Evolutionary conservation across 2,888 invertebrate genomes (phyloP), one percentile per base, ranked within the genome.

Genomic region (Malthinus flaveolus): DNA sequence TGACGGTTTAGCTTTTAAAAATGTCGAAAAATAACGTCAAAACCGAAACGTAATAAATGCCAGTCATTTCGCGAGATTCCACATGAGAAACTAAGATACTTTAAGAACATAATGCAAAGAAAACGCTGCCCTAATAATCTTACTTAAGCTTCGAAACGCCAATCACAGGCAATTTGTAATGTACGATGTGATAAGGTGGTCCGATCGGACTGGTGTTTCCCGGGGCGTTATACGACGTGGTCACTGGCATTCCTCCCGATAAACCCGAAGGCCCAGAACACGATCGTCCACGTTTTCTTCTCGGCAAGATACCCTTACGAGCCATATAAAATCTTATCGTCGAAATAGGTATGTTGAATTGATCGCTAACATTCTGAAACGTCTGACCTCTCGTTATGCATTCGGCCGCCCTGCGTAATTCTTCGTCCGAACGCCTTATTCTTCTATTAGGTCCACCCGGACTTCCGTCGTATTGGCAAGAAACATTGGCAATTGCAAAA

Each of bases 241-340:
- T 74, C 60, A 70, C 64, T 64, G 81, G 74, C 53, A 57, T 61
- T 23, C 23, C 23, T 3, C 23, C 23, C 52, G 48, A 64, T 50
- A 35, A 72, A 37, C 70, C 71, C 54, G 72, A 59, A 3, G 88
- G 85, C 53, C 86, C 88, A 9, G 75, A 72, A 65, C 79, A 79
- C 2, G 78, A 77, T 32, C 92, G 85, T 0, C 92, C 92, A 9
- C 92, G 83, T 69, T 91, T 87, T 64, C 93, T 86, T 68, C 86
- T 83, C 37, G 91, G 91, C 62, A 93, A 76, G 51, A 92, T 91
- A 1, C 92, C 92, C 74, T 91, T 91, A 62, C 93, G 83, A 10
- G 91, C 92, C 93, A 93, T 93, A 79, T 91, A 93, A 78, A 92
- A 92, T 47, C 91, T 84, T 76, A 93, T 91, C 35, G 92, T 93